Evolutionary conservation across 2,113 vertebrate species (phyloP).

Genomic region (Petaurus breviceps): DNA sequence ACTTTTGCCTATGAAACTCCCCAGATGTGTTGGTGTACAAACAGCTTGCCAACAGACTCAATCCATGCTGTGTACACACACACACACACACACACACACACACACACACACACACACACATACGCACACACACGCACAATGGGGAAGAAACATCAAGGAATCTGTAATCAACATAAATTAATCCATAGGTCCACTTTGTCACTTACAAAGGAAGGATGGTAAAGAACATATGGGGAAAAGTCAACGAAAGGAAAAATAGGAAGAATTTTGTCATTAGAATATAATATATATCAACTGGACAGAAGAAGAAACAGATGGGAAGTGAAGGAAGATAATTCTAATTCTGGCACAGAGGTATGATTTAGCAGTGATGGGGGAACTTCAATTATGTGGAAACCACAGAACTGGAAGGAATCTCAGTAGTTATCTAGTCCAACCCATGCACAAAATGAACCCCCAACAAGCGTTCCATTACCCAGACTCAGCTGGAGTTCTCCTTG

Average conservation of each 20-base stretch:
- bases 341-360: background rate
- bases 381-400: background rate
- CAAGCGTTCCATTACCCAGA: background rate
- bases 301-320: background rate
- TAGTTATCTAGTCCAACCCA: background rate
- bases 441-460: no score
- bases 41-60: background rate
- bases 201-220: background rate
- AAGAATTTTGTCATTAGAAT: background rate
- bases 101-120: background rate
- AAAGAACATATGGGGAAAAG: background rate
- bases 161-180: background rate
- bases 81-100: background rate
- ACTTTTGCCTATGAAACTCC: background rate
- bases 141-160: no score
- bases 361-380: background rate
- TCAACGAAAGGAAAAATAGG: background rate
- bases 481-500: background rate
- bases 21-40: background rate
- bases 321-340: background rate
- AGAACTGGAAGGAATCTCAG: background rate
- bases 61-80: background rate
- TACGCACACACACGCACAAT: background rate
- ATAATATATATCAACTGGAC: background rate
- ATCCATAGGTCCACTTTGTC: background rate